Conservation (phyloP, 2,888 invertebrate genomes). For the Stenodera caucasica region DNA sequence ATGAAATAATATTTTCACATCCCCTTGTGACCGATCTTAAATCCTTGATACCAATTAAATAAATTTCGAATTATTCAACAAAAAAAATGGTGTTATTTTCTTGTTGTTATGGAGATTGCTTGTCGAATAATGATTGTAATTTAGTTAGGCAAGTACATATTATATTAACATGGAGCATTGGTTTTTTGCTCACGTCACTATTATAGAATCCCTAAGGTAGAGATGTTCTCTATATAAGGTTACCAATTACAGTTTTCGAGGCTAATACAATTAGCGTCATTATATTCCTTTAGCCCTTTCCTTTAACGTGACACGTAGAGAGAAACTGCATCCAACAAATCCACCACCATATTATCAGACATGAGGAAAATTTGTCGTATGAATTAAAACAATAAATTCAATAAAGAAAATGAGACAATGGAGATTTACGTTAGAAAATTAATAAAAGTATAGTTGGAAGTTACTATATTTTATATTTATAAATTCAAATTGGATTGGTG, state of each 20-base stretch:
- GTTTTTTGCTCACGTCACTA: constrained; percentile 38
- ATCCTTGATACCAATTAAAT: too few species aligned
- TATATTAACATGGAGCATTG: constrained; percentile 28
- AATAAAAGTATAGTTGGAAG: too few species aligned
- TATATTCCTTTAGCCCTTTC: constrained; percentile 37
- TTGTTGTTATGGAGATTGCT: constrained; percentile 6
- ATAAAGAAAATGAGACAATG: background rate
- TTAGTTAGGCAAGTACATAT: constrained; percentile 20
- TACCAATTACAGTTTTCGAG: constrained; percentile 46
- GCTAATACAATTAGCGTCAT: constrained; percentile 46
- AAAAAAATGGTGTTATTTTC: background rate
- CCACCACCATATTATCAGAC: background rate
- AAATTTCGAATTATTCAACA: background rate
- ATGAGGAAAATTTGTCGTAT: background rate
- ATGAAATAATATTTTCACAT: too few species aligned
- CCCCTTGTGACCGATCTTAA: too few species aligned
- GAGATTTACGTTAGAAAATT: too few species aligned
- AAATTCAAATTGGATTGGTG: background rate
- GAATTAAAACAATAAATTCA: background rate
- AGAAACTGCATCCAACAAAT: constrained; percentile 2
- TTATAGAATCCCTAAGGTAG: constrained; percentile 28
- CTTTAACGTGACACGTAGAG: background rate
- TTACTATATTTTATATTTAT: background rate
- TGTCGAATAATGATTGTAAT: constrained; percentile 22
- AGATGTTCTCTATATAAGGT: constrained; percentile 40